Evolutionary conservation across 2,888 invertebrate genomes (phyloP), one percentile per base, ranked within the genome.

Genomic region (Corythucha ciliata): DNA sequence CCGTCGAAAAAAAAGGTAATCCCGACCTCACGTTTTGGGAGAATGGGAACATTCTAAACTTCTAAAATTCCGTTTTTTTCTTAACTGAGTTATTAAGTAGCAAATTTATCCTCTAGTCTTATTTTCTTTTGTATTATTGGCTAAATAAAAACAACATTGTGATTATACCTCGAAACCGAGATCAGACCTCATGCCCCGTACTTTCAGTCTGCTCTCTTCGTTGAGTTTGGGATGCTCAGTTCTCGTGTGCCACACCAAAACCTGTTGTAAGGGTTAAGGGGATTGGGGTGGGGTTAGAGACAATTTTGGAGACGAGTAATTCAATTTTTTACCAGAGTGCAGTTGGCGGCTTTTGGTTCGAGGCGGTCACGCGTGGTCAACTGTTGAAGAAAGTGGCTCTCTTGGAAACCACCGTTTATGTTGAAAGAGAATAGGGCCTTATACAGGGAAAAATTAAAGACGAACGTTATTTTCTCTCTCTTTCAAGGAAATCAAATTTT

Each of bases 241-340:
- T 63, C 96, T 76, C 3, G 97, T 98, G 66, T 98, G 98, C 98
- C 98, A 98, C 0, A 98, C 97, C 56, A 88, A 82, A n/a, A 97
- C 86, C 78, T 78, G 59, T 20, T 60, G 60, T 54, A 47, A 24
- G 8, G 37, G 14, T 10, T n/a, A n/a, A n/a, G n/a, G n/a, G n/a
- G n/a, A n/a, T n/a, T n/a, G n/a, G n/a, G n/a, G n/a, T n/a, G n/a
- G n/a, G n/a, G n/a, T n/a, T n/a, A n/a, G n/a, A n/a, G n/a, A n/a
- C n/a, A n/a, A n/a, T n/a, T n/a, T n/a, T n/a, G n/a, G n/a, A n/a
- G n/a, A n/a, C n/a, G n/a, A n/a, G n/a, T n/a, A n/a, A n/a, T n/a
- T n/a, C n/a, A n/a, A 44, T 14, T 8, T 32, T 16, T 42, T 51
- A 79, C 78, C 72, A 92, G 88, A 0, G 86, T 85, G 64, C 96